Conservation (phyloP, 2,888 invertebrate species). For the Strigamia maritima region DNA sequence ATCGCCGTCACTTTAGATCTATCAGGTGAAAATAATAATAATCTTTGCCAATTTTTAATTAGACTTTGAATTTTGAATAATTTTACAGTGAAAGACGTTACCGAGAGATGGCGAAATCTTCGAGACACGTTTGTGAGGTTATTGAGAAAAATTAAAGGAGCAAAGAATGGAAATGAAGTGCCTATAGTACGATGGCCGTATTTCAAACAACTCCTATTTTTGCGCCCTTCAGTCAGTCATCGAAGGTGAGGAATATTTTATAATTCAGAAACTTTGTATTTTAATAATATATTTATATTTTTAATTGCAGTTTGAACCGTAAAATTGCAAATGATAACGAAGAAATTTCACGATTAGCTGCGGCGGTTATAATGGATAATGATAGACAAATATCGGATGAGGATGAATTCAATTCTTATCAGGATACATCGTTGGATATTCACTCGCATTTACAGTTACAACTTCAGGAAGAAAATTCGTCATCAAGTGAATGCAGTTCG, state of each 20-base stretch:
- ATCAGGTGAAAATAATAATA: neutral
- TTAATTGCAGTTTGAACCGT: neutral
- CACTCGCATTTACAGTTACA: slow-evolving; percentile 1
- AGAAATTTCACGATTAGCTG: slow-evolving; percentile 1
- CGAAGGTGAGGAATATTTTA: neutral
- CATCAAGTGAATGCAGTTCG: neutral
- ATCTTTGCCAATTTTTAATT: neutral
- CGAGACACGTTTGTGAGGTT: neutral
- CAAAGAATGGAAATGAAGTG: neutral
- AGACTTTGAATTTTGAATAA: neutral
- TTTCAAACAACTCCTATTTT: slow-evolving; percentile 11
- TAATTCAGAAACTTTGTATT: neutral
- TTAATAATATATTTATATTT: neutral
- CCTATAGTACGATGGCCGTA: slow-evolving; percentile 1
- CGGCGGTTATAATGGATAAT: neutral
- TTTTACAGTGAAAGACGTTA: neutral
- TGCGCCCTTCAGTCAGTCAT: neutral
- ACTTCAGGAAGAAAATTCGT: neutral
- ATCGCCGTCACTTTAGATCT: neutral
- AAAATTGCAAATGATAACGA: neutral
- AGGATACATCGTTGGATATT: neutral
- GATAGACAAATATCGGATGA: neutral
- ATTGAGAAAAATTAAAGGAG: neutral
- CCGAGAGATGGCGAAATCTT: neutral
- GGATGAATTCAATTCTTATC: neutral